Conservation (phyloP, 2,113 vertebrate genomes). For the Pyrgilauda ruficollis region DNA sequence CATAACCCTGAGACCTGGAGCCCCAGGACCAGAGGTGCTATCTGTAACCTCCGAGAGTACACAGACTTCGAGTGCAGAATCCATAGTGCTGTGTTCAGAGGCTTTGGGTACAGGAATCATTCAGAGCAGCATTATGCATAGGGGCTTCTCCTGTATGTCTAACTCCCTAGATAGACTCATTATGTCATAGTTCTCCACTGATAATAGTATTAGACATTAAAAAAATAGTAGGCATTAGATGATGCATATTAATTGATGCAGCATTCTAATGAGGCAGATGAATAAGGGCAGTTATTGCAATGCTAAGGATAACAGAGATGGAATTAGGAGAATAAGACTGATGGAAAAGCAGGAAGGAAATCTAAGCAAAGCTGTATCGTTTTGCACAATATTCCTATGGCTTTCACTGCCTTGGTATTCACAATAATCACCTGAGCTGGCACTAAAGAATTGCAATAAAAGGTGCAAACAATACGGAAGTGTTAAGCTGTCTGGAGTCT, state of each 20-base stretch:
- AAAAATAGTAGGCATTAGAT: not conserved
- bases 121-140: not conserved
- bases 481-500: conserved; percentile 19
- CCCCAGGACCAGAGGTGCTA: not conserved
- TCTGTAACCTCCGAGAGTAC: not conserved
- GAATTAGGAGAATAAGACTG: not conserved
- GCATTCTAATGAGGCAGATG: not conserved
- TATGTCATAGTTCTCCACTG: not conserved
- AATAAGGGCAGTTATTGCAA: not conserved
- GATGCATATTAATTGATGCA: not conserved
- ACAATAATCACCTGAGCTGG: not conserved
- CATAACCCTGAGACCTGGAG: not conserved
- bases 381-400: not conserved
- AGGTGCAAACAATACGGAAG: conserved; percentile 21
- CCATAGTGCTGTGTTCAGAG: accelerated
- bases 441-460: conserved; percentile 17
- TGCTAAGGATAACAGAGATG: not conserved
- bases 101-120: not conserved
- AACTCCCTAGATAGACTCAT: not conserved
- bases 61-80: not conserved
- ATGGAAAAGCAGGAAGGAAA: not conserved
- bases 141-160: not conserved
- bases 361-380: not conserved
- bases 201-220: not conserved
- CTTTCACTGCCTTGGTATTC: not conserved